Evolutionary conservation across 64 coral and sea anemone genomes (phyloP), one percentile per base, ranked within the genome.

Genomic region (Orbicella faveolata): DNA sequence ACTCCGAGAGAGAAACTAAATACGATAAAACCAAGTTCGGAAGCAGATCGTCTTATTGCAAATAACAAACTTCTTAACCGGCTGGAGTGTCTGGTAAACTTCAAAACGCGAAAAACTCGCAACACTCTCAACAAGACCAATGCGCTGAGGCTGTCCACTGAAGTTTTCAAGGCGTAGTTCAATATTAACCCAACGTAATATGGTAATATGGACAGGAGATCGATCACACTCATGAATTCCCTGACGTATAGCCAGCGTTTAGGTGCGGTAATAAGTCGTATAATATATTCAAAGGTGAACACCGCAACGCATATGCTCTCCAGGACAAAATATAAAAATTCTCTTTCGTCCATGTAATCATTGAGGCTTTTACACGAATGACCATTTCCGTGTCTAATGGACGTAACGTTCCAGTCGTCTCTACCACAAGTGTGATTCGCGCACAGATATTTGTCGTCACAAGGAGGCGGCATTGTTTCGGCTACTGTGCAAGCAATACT

Each of bases 1-100:
- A 98, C 96, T 68, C 96, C 96, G 2, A 98, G 87, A n/a, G 87
- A 90, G 36, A 98, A 89, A 65, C 96, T 98, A 48, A 98, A 98
- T 30, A 98, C 74, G 3, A 94, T 98, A 37, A 98, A 98, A 0
- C 96, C 96, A 35, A 98, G 93, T 75, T 98, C 96, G 88, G 90
- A 93, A 55, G 96, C 96, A 23, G 96, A 98, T 36, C 96, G 96
- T 65, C 51, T 93, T 62, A 98, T 98, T 57, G 96, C 96, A 36
- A 92, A 90, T 34, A 98, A 79, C 63, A 98, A 85, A 44, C 96
- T 98, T 51, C 96, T 82, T 39, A 98, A 75, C 18, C 96, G 89
- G 20, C 80, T 82, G 0, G 92, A 94, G 82, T 98, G 96, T 61
- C 96, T 63, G 34, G 96, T 93, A 76, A 98, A 98, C 61, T 98